A percentile compares a stretch with the other conserved stretches of the same genome.
Conservation (phyloP, 2,888 invertebrate species). For the Ditylenchus weischeri region DNA sequence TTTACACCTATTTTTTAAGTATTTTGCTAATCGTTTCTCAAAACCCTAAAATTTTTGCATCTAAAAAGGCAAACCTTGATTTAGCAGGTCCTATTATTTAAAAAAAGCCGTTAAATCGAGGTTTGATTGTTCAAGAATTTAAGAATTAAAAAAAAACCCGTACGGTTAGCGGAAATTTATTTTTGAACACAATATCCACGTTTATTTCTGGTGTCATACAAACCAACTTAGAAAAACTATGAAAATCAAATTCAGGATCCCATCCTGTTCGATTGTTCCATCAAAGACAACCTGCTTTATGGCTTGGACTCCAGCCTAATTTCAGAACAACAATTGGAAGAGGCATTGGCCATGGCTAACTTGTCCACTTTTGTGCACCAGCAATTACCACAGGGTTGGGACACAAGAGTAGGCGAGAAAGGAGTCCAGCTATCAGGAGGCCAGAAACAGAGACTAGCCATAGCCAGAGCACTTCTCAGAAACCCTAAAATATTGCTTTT, state of each 20-base stretch:
- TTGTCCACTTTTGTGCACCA: background rate
- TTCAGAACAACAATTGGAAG: background rate
- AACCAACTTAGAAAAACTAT: background rate
- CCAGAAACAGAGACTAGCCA: constrained; percentile 36
- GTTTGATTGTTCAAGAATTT: no score
- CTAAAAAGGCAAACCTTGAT: no score
- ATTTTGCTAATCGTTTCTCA: no score
- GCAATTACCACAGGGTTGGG: constrained; percentile 40
- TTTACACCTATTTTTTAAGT: no score
- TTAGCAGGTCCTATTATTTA: no score
- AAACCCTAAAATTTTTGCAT: no score
- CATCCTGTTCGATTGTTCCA: constrained; percentile 80
- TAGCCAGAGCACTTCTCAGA: constrained; percentile 50
- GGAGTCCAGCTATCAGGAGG: constrained; percentile 55
- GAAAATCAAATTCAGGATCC: constrained; percentile 76
- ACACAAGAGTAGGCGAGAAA: constrained; percentile 58
- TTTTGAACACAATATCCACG: constrained; percentile 47
- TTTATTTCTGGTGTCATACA: background rate
- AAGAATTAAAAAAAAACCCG: no score
- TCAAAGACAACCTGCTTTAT: constrained; percentile 59
- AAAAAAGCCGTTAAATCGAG: no score
- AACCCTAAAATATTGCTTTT: constrained; percentile 41
- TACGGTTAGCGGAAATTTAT: no score
- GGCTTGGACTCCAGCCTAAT: constrained; percentile 11
- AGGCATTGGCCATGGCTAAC: constrained; percentile 7